phyloP scores from a whole-genome alignment of 1,140 invertebrate genomes.

The Rhopalosiphum padi region DNA sequence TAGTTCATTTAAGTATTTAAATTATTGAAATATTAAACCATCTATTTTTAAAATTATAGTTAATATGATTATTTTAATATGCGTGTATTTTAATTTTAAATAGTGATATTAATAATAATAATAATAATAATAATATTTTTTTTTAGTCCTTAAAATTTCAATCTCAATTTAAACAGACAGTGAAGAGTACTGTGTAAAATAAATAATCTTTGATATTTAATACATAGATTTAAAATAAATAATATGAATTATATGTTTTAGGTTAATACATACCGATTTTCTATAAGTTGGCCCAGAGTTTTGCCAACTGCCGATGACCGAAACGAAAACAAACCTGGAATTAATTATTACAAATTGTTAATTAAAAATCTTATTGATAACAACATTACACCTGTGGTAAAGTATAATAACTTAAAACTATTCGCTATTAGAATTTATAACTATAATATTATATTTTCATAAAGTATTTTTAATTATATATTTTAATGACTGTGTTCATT shows the following conservation, averaged over 20 bases:
- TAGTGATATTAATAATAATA: no score
- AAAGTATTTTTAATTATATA: neutral
- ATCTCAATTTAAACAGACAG: no score
- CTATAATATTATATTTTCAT: neutral
- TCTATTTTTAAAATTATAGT: neutral
- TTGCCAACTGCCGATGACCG: neutral
- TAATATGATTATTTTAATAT: no score
- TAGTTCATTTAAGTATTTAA: neutral
- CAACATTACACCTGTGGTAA: neutral
- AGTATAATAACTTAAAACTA: neutral
- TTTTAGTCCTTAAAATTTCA: no score
- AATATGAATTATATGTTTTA: neutral
- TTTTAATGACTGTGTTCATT: no score
- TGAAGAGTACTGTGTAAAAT: no score
- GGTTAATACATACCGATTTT: neutral
- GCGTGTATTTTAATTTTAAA: neutral
- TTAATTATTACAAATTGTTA: neutral
- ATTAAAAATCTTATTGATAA: neutral
- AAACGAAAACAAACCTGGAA: neutral
- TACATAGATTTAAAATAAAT: neutral
- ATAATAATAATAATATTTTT: no score
- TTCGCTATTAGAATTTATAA: neutral
- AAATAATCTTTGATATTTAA: no score
- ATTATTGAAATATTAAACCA: neutral
- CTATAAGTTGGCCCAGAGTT: neutral